phyloP scores from a whole-genome alignment of 1,140 invertebrate species.

The Drosophila miranda region DNA sequence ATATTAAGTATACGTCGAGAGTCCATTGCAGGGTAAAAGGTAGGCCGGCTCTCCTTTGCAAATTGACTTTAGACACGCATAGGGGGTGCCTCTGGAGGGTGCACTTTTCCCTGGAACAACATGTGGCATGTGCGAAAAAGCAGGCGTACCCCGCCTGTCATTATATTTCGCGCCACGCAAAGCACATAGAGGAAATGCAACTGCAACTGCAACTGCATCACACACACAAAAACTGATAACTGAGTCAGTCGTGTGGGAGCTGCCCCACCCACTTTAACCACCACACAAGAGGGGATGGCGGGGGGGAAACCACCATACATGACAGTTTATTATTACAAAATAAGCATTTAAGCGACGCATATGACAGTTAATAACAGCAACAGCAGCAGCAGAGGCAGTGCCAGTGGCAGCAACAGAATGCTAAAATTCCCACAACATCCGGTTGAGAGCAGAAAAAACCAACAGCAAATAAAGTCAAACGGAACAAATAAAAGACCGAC shows the following conservation, averaged over 20 bases:
- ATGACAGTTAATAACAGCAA: conserved; percentile 74
- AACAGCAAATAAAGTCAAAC: conserved; percentile 56
- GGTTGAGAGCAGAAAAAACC: conserved; percentile 62
- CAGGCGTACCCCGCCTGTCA: conserved; percentile 65
- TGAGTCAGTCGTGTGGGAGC: conserved; percentile 53
- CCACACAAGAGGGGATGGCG: not conserved
- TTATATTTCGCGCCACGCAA: conserved; percentile 68
- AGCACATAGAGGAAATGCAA: conserved; percentile 35
- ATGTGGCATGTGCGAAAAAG: conserved; percentile 71
- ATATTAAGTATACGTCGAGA: conserved; percentile 65
- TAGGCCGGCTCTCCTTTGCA: conserved; percentile 26
- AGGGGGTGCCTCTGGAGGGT: conserved; percentile 10
- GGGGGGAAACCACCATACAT: conserved; percentile 45
- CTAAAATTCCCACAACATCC: conserved; percentile 80
- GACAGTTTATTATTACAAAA: conserved; percentile 80
- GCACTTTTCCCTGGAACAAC: conserved; percentile 20
- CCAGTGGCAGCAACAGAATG: conserved; percentile 52
- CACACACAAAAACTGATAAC: conserved; percentile 44
- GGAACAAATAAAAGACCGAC: conserved; percentile 66
- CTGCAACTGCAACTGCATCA: conserved; percentile 1
- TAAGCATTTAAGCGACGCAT: conserved; percentile 73
- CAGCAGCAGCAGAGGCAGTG: conserved; percentile 15
- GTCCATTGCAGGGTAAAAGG: not conserved
- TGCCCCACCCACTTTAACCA: conserved; percentile 20
- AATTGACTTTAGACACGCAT: conserved; percentile 73